phyloP scores from a whole-genome alignment of 2,888 invertebrate genomes.

The Heteropelma amictum region DNA sequence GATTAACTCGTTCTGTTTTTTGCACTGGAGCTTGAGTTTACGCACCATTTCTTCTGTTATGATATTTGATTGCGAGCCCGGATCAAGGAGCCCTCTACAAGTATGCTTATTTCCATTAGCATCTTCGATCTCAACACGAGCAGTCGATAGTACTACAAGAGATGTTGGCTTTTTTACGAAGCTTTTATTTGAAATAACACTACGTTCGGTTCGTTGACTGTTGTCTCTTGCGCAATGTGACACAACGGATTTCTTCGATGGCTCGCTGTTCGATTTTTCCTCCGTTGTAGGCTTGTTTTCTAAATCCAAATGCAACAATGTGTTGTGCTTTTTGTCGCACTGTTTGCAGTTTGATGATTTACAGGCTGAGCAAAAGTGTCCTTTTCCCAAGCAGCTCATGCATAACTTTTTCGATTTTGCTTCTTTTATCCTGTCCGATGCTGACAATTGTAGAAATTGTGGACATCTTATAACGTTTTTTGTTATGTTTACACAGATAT shows the following conservation, averaged over 20 bases:
- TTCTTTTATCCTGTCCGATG: constrained; percentile 32
- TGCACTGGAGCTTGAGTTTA: constrained; percentile 38
- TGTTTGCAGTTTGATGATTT: constrained; percentile 48
- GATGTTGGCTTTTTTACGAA: no score
- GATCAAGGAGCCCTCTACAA: constrained; percentile 50
- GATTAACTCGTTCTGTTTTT: constrained; percentile 24
- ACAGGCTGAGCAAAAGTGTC: constrained; percentile 47
- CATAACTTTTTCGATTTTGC: constrained; percentile 50
- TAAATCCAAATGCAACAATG: constrained; percentile 33
- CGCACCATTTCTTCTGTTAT: constrained; percentile 41
- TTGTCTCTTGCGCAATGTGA: background rate
- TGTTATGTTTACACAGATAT: no score
- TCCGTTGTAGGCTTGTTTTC: constrained; percentile 7
- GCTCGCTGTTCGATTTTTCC: background rate
- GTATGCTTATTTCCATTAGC: constrained; percentile 19
- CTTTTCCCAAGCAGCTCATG: constrained; percentile 55
- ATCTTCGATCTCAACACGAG: constrained; percentile 46
- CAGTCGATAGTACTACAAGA: constrained; percentile 52
- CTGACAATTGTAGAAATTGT: constrained; percentile 18
- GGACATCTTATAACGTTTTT: no score
- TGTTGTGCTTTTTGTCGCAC: constrained; percentile 37
- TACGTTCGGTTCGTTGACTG: background rate
- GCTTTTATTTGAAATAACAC: no score
- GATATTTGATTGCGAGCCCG: constrained; percentile 55
- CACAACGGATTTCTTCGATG: constrained; percentile 10